These are phyloP conservation scores for Cydia amplana DNA, from an alignment of 1,140 invertebrate species.

Conservation along the genomic window DNA sequence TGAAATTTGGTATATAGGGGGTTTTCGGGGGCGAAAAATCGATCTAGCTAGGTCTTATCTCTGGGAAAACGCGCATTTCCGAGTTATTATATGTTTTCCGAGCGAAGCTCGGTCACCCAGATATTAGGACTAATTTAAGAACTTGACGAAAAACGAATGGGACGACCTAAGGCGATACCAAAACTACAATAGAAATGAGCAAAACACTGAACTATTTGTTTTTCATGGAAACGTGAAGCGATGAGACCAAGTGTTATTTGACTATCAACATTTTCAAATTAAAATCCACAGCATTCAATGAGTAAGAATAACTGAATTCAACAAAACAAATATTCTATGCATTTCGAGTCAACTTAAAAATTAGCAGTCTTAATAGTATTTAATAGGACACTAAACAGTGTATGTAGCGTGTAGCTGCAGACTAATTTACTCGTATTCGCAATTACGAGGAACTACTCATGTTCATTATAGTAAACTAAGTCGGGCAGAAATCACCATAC, in stretches of 20 bases:
- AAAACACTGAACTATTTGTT: background rate
- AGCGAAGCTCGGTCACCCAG: too few relatives aligned
- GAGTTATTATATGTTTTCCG: too few relatives aligned
- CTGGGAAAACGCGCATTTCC: too few relatives aligned
- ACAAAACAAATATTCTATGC: conserved; percentile 10
- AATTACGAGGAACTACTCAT: background rate
- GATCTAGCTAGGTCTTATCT: too few relatives aligned
- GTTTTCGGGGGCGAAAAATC: too few relatives aligned
- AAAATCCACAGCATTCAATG: background rate
- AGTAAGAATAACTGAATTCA: conserved; percentile 2
- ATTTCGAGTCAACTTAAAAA: conserved; percentile 31
- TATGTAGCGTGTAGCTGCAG: background rate
- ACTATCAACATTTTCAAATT: conserved; percentile 9
- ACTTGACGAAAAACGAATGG: background rate
- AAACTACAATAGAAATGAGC: background rate
- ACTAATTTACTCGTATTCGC: background rate
- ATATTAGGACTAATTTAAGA: too few relatives aligned
- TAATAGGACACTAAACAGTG: conserved; percentile 1
- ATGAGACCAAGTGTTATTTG: conserved; percentile 2
- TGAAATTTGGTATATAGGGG: too few relatives aligned
- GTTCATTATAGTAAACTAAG: background rate
- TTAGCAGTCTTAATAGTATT: conserved; percentile 43
- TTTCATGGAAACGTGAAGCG: conserved; percentile 1
- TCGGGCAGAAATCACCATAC: background rate
- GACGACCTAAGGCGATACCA: background rate